Percentiles rank a stretch among this genome's conserved stretches.
phyloP scores from a whole-genome alignment of 1,140 invertebrate species.

The Hypsibius dujardini region DNA sequence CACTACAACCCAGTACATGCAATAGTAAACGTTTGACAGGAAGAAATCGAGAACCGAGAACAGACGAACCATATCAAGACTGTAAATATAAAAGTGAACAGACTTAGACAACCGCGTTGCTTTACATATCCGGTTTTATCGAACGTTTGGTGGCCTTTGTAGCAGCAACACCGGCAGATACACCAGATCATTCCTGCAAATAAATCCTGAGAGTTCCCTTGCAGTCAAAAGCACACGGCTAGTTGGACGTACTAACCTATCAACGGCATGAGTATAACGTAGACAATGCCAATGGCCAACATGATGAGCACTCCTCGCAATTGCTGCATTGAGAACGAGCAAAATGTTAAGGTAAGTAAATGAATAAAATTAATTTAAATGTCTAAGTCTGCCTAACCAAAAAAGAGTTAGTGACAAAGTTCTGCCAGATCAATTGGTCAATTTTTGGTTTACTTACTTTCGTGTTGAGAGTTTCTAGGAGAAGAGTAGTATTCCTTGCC shows the following conservation, averaged over 20 bases:
- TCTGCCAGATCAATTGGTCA: too few species aligned
- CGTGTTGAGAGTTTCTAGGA: slow-evolving; percentile 3
- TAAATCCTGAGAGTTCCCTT: neutral
- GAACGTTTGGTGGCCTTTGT: neutral
- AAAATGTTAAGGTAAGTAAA: too few species aligned
- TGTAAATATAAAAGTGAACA: neutral
- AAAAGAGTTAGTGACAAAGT: too few species aligned
- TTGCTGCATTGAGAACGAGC: too few species aligned
- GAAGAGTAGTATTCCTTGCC: too few species aligned
- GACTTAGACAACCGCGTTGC: neutral
- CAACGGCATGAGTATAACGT: neutral
- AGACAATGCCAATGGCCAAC: neutral
- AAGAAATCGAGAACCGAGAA: too few species aligned
- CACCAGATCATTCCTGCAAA: neutral
- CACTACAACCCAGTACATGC: neutral
- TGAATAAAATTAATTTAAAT: too few species aligned
- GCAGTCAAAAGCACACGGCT: neutral
- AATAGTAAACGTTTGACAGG: too few species aligned
- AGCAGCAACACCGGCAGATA: neutral
- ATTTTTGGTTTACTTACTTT: too few species aligned
- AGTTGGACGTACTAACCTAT: neutral
- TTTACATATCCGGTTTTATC: neutral
- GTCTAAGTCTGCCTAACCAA: too few species aligned
- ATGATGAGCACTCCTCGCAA: neutral
- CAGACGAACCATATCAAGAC: neutral